Evolutionary conservation across 1,140 invertebrate genomes (phyloP), one percentile per base, ranked within the genome.

Genomic region (Myzus persicae): DNA sequence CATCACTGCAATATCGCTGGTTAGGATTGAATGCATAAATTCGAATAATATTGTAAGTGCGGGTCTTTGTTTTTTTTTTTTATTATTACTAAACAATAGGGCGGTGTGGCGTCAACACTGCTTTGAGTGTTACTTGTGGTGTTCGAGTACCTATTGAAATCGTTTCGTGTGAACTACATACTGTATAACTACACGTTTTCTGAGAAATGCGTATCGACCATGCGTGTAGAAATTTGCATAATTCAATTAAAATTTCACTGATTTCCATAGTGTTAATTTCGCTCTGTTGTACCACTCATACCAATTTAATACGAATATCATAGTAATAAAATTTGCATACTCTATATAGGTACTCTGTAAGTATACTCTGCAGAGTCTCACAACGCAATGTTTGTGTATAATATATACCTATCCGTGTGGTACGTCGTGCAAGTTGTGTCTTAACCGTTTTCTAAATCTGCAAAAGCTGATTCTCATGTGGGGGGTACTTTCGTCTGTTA

Each of bases 31-130:
- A 31, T 14, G 59, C 31, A 31, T 67, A 59, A 48, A n/a, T 76
- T n/a, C 59, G 14, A 76, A 76, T 76, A 76, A 76, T 76, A 76
- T n/a, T n/a, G 59, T 67, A 76, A 76, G n/a, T 76, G 59, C 59
- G 31, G 9, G n/a, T n/a, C n/a, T n/a, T n/a, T n/a, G n/a, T n/a
- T n/a, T n/a, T n/a, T n/a, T n/a, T n/a, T n/a, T n/a, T n/a, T n/a
- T n/a, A n/a, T n/a, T n/a, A n/a, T 44, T 44, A 44, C 44, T 44
- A 44, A 44, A 44, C 7, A 44, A 48, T 18, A 48, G 46, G 46
- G 46, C 20, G 8, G 46, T 46, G 14, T 3, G 1, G n/a, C 59
- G 59, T 76, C 14, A 18, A n/a, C 14, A n/a, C 59, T 18, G 59
- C 31, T 67, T 4, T 6, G 11, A 76, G 31, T 76, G n/a, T 76